Evolutionary conservation across 2,113 vertebrate species (phyloP).

Genomic region (Sturnus vulgaris): DNA sequence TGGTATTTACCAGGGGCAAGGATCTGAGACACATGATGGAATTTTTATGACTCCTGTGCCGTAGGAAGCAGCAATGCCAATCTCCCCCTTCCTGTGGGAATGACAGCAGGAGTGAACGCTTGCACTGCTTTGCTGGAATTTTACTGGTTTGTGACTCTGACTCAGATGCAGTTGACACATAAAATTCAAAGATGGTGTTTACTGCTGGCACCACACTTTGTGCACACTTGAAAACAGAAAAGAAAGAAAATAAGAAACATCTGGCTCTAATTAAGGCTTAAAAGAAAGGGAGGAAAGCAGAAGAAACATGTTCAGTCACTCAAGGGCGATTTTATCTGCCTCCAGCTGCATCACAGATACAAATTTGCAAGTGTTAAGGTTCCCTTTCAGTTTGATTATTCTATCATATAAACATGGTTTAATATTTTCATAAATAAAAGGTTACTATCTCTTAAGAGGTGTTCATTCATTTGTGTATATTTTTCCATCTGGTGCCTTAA

Average conservation of each 20-base stretch:
- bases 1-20: background rate
- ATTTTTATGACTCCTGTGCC: background rate
- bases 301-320: background rate
- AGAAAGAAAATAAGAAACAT: conserved; percentile 31
- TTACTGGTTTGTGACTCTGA: background rate
- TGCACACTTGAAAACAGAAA: conserved; percentile 9
- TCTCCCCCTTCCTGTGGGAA: background rate
- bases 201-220: background rate
- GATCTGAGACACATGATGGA: background rate
- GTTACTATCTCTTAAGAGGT: background rate
- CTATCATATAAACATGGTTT: background rate
- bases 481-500: background rate
- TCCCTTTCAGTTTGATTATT: background rate
- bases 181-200: conserved; percentile 1
- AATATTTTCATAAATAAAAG: background rate
- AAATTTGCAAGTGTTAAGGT: background rate
- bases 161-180: background rate
- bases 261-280: conserved; percentile 1
- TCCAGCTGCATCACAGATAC: background rate
- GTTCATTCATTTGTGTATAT: background rate
- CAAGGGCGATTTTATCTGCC: background rate
- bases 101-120: background rate
- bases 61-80: background rate
- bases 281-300: conserved; percentile 3
- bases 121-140: background rate